Conservation (phyloP, 2,888 invertebrate species). For the Meloe dianella region DNA sequence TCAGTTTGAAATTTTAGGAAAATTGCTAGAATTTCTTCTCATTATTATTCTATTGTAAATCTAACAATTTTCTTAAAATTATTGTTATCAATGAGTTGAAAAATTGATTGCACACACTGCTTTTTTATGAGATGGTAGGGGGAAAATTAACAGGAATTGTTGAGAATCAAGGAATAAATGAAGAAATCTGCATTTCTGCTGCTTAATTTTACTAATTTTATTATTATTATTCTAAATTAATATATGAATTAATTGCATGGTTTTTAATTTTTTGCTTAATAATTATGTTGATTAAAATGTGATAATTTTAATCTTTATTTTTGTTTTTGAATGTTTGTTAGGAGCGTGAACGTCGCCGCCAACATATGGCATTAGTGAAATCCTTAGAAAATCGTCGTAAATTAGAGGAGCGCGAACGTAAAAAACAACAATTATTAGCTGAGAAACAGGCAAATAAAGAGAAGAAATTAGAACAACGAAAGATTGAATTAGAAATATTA, state of each 20-base stretch:
- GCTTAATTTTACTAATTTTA: constrained; percentile 29
- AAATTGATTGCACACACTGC: no score
- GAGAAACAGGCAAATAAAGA: constrained; percentile 87
- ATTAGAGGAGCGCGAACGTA: constrained; percentile 83
- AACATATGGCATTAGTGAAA: constrained; percentile 88
- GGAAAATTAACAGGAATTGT: neutral
- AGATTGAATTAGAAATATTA: constrained; percentile 71
- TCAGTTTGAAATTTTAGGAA: neutral
- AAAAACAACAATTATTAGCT: constrained; percentile 77
- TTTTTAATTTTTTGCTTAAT: constrained; percentile 15
- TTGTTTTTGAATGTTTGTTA: constrained; percentile 51
- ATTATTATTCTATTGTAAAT: neutral
- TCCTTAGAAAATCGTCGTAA: constrained; percentile 85
- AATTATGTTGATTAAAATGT: constrained; percentile 11
- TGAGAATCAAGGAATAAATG: neutral
- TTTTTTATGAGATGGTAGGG: neutral
- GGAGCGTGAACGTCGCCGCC: constrained; percentile 88
- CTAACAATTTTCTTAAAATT: neutral
- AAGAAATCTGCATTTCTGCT: constrained; percentile 6
- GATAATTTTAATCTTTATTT: constrained; percentile 13
- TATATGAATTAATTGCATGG: constrained; percentile 15
- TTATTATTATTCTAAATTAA: constrained; percentile 22
- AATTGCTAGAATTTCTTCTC: neutral
- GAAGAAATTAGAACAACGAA: constrained; percentile 76
- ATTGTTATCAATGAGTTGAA: neutral